These are phyloP conservation scores for Chaetodon trifasciatus DNA, from an alignment of 2,797 vertebrate genomes.

Conservation along the genomic window DNA sequence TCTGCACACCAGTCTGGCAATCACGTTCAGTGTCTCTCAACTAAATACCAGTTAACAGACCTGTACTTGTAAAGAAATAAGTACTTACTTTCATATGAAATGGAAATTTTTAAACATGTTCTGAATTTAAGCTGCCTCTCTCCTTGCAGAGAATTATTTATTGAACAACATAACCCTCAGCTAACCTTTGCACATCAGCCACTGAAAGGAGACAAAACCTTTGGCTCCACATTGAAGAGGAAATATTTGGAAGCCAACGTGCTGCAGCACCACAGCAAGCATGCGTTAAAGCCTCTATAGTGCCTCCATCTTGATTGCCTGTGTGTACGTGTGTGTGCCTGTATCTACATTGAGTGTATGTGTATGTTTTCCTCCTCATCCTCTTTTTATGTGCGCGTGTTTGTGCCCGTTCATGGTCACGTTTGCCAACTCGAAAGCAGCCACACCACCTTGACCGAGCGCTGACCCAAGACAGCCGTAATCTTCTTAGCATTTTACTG, in stretches of 20 bases:
- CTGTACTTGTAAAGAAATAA: neutral
- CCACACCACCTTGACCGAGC: conserved; percentile 32
- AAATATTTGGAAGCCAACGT: neutral
- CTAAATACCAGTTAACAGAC: neutral
- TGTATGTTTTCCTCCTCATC: neutral
- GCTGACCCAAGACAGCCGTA: conserved; percentile 16
- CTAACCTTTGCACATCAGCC: neutral
- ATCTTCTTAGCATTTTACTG: conserved; percentile 33
- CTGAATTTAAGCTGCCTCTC: neutral
- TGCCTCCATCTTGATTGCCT: neutral
- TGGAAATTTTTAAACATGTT: neutral
- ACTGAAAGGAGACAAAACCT: neutral
- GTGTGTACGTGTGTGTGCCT: neutral
- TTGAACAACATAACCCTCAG: neutral
- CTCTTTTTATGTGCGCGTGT: neutral
- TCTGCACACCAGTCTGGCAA: neutral
- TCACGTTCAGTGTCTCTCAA: neutral
- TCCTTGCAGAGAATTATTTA: neutral
- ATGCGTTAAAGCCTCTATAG: neutral
- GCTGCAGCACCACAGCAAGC: neutral
- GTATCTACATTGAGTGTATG: neutral
- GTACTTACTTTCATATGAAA: neutral
- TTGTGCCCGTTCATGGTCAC: neutral
- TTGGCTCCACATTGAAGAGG: neutral
- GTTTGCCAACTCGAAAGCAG: neutral